A percentile compares a stretch with the other conserved stretches of the same genome.
These are phyloP conservation scores for Heptranchias perlo DNA, from an alignment of 2,113 vertebrate genomes.

Conservation along the genomic window DNA sequence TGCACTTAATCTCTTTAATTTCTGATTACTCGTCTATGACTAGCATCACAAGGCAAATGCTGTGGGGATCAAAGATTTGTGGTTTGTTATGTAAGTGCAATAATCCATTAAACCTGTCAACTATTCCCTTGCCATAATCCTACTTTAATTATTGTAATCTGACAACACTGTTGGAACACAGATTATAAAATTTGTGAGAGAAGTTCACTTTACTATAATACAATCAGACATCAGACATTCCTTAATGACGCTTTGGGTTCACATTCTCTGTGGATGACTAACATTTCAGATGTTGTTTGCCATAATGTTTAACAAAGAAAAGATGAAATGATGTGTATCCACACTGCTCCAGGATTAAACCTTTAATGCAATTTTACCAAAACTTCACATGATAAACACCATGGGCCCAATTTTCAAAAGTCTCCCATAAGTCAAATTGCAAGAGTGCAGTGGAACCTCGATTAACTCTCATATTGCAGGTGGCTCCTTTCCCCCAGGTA, in stretches of 20 bases:
- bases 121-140: background rate
- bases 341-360: background rate
- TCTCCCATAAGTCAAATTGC: background rate
- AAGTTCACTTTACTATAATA: background rate
- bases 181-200: background rate
- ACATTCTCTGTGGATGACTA: background rate
- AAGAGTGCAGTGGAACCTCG: background rate
- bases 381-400: background rate
- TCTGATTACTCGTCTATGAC: background rate
- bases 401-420: background rate
- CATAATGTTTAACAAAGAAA: background rate
- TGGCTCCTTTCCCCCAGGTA: background rate
- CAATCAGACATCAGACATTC: background rate
- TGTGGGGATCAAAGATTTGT: background rate
- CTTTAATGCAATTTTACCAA: background rate
- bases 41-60: background rate
- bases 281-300: background rate
- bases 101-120: background rate
- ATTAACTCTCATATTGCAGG: background rate
- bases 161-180: background rate
- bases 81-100: background rate
- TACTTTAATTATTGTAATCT: background rate
- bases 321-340: background rate
- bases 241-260: background rate
- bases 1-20: constrained; percentile 22